Percentiles rank a stretch among this genome's conserved stretches.
phyloP scores from a whole-genome alignment of 2,113 vertebrate genomes.

The Salvelinus namaycush region DNA sequence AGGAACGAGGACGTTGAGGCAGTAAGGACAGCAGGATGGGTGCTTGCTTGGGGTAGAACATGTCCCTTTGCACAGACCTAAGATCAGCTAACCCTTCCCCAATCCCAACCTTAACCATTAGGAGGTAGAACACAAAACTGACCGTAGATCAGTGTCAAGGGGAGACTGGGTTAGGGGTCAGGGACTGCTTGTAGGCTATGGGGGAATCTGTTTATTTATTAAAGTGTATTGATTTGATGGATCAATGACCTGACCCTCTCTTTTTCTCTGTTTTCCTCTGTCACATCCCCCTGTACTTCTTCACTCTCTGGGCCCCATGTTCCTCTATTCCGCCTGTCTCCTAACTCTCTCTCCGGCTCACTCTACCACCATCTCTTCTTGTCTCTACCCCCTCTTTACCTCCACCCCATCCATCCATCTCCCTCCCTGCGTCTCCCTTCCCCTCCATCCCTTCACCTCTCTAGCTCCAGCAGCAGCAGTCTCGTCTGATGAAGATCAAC shows the following conservation, averaged over 20 bases:
- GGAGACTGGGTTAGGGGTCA: too few relatives aligned
- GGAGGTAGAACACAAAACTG: too few relatives aligned
- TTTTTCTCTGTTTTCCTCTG: background rate
- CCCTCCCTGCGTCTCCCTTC: too few relatives aligned
- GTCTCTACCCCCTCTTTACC: background rate
- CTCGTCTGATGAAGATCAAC: slow-evolving; percentile 96
- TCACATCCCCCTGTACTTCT: background rate
- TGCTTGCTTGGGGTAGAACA: background rate
- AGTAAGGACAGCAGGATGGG: slow-evolving; percentile 70
- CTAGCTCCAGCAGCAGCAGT: slow-evolving; percentile 97
- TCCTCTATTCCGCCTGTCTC: background rate
- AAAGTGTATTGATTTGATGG: too few relatives aligned
- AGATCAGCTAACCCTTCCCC: too few relatives aligned
- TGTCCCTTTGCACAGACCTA: background rate
- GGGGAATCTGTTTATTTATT: too few relatives aligned
- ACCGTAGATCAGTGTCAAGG: too few relatives aligned
- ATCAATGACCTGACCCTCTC: background rate
- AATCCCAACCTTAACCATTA: too few relatives aligned
- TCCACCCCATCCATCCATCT: background rate
- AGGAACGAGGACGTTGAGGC: slow-evolving; percentile 95
- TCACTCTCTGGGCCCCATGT: background rate
- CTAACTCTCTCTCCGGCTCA: background rate
- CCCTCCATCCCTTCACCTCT: background rate
- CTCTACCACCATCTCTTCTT: background rate
- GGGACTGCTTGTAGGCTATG: too few relatives aligned